Conservation (phyloP, 2,797 vertebrate species). For the Rhinichthys osculus region DNA sequence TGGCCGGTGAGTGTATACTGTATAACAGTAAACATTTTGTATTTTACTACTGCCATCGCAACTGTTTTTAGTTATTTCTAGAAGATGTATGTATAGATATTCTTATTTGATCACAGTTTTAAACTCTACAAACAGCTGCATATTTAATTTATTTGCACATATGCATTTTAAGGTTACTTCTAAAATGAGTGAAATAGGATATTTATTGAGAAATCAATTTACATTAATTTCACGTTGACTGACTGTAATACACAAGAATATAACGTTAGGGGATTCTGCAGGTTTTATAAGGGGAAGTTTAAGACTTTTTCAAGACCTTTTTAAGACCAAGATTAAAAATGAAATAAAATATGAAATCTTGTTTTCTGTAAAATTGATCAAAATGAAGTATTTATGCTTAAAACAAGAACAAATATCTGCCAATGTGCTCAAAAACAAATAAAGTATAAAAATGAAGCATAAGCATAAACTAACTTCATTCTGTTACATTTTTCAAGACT, state of each 20-base stretch:
- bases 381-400: neutral
- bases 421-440: neutral
- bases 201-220: neutral
- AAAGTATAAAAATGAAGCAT: neutral
- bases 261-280: neutral
- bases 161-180: too few species aligned
- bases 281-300: neutral
- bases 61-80: neutral
- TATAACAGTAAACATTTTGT: slow-evolving; percentile 33
- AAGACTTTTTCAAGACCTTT: neutral
- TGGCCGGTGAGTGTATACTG: too few species aligned
- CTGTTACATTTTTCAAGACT: too few species aligned
- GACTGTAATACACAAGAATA: neutral
- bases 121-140: neutral
- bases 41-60: neutral
- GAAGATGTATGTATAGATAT: neutral
- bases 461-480: too few species aligned
- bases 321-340: neutral
- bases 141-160: neutral
- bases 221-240: neutral
- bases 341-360: neutral
- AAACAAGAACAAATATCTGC: neutral
- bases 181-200: neutral
- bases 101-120: neutral
- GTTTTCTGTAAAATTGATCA: neutral